phyloP scores from a whole-genome alignment of 2,888 invertebrate genomes.

The Limnephilus rhombicus region DNA sequence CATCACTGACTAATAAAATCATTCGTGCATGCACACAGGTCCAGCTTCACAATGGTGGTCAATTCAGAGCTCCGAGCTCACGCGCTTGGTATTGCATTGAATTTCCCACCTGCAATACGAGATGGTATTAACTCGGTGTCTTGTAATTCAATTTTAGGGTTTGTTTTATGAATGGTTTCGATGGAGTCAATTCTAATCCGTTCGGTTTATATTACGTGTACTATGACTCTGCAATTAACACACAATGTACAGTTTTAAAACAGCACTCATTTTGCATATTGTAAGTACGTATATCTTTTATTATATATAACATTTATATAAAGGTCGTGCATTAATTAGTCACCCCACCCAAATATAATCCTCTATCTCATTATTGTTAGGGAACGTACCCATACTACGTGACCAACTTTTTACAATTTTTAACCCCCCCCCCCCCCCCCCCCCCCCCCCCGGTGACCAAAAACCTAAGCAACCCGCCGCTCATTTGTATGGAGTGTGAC shows the following conservation, averaged over 20 bases:
- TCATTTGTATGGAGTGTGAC: no score
- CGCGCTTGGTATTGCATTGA: not conserved
- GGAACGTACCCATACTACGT: no score
- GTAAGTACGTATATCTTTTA: not conserved
- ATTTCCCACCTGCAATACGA: not conserved
- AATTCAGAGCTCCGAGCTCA: not conserved
- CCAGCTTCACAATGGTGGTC: not conserved
- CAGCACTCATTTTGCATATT: not conserved
- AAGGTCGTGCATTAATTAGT: no score
- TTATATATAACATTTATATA: no score
- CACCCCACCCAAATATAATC: no score
- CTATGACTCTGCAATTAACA: not conserved
- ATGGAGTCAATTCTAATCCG: not conserved
- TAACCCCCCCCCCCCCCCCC: no score
- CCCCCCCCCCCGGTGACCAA: no score
- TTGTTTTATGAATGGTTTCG: not conserved
- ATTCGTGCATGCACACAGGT: not conserved
- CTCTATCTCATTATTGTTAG: no score
- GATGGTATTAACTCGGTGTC: not conserved
- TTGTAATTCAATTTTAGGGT: not conserved
- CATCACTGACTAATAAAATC: constrained; percentile 27
- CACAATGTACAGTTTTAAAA: not conserved
- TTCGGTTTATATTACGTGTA: not conserved
- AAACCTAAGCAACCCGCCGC: no score
- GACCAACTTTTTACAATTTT: no score